Conservation (phyloP, 2,797 vertebrate species). For the Artibeus jamaicensis region DNA sequence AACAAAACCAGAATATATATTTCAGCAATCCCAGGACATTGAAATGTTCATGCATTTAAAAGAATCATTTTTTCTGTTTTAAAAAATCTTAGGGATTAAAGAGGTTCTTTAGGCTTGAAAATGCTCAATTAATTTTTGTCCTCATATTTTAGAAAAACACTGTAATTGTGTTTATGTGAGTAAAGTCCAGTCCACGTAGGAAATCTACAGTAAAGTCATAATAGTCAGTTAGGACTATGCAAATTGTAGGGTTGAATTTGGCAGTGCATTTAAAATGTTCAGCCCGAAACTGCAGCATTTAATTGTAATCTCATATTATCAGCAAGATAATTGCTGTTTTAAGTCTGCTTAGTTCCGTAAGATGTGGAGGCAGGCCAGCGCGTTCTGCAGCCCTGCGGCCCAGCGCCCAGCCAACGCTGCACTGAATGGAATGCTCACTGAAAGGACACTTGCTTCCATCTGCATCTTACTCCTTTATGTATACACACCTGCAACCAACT, state of each 20-base stretch:
- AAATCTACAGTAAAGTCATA: slow-evolving; percentile 34
- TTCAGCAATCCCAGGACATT: not conserved
- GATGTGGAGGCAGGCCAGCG: not conserved
- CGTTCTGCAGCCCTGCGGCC: not conserved
- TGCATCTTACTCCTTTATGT: not conserved
- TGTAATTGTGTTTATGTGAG: slow-evolving; percentile 31
- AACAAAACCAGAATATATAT: not conserved
- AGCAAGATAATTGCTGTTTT: slow-evolving; percentile 40
- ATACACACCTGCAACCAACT: not conserved
- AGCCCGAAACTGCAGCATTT: slow-evolving; percentile 42
- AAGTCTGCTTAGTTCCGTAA: not conserved
- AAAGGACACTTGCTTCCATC: not conserved
- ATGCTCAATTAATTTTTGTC: not conserved
- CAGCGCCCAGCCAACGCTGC: accelerated
- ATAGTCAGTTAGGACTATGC: slow-evolving; percentile 41
- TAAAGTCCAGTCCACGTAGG: slow-evolving; percentile 2
- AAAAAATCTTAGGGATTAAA: not conserved
- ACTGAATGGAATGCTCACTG: no score
- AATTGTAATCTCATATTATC: slow-evolving; percentile 59
- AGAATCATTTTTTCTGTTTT: not conserved
- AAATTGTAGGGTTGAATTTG: slow-evolving; percentile 55
- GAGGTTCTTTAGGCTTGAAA: not conserved
- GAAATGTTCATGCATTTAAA: slow-evolving; percentile 32
- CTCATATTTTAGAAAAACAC: slow-evolving; percentile 28
- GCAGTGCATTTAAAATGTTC: slow-evolving; percentile 40